These are phyloP conservation scores for Arge pagana DNA, from an alignment of 2,888 invertebrate genomes.

Conservation along the genomic window DNA sequence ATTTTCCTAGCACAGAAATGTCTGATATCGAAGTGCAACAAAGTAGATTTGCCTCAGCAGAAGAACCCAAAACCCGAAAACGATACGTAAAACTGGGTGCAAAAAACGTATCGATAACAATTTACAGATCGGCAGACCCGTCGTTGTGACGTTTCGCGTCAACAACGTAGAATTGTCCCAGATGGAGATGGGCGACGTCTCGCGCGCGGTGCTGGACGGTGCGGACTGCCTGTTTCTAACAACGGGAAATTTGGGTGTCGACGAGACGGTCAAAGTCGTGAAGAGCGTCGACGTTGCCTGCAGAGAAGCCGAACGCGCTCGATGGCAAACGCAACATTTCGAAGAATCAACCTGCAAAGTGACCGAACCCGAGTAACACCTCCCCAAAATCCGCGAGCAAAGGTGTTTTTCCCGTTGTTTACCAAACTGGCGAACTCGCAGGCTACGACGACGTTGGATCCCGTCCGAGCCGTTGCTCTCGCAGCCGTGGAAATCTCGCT, in stretches of 20 bases:
- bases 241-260: slow-evolving; percentile 72
- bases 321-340: slow-evolving; percentile 62
- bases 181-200: slow-evolving; percentile 71
- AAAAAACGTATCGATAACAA: not conserved
- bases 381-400: not conserved
- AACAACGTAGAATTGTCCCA: slow-evolving; percentile 63
- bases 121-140: slow-evolving; percentile 63
- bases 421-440: slow-evolving; percentile 34
- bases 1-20: slow-evolving; percentile 63
- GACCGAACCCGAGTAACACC: too few relatives aligned
- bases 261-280: slow-evolving; percentile 63
- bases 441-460: slow-evolving; percentile 65
- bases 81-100: not conserved
- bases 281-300: slow-evolving; percentile 61
- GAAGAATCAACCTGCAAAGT: slow-evolving; percentile 46
- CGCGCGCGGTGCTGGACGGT: slow-evolving; percentile 76
- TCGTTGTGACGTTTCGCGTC: slow-evolving; percentile 65
- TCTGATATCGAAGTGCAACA: slow-evolving; percentile 58
- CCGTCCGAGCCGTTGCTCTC: slow-evolving; percentile 71
- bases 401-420: slow-evolving; percentile 54
- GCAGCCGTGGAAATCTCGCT: slow-evolving; percentile 77
- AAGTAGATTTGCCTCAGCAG: too few relatives aligned
- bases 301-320: slow-evolving; percentile 72
- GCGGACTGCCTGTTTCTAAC: slow-evolving; percentile 72
- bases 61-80: too few relatives aligned